phyloP scores from a whole-genome alignment of 2,888 invertebrate genomes.

The Teleogryllus oceanicus region DNA sequence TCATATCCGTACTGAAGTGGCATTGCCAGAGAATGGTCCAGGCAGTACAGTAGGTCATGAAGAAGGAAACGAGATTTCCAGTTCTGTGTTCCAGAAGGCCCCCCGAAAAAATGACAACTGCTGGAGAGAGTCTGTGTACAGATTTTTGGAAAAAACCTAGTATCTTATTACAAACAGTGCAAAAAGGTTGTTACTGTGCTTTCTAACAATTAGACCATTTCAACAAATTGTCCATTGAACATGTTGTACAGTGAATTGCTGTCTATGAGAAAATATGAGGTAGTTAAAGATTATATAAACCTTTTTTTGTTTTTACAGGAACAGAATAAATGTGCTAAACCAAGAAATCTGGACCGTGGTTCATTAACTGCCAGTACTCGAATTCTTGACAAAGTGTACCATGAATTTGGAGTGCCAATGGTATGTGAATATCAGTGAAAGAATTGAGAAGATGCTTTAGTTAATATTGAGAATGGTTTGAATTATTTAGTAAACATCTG shows the following conservation, averaged over 20 bases:
- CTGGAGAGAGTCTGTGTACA: too few relatives aligned
- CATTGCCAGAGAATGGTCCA: background rate
- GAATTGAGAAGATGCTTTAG: too few relatives aligned
- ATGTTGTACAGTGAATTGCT: too few relatives aligned
- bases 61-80: background rate
- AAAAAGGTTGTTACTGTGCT: too few relatives aligned
- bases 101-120: background rate
- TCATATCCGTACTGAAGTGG: background rate
- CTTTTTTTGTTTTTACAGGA: background rate
- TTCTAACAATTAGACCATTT: too few relatives aligned
- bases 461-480: too few relatives aligned
- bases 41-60: background rate
- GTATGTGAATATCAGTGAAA: slow-evolving; percentile 37
- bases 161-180: background rate
- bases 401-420: slow-evolving; percentile 62
- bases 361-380: background rate
- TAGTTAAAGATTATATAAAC: too few relatives aligned
- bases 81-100: background rate
- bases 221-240: too few relatives aligned
- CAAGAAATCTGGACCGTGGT: background rate
- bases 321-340: slow-evolving; percentile 23
- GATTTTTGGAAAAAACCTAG: background rate
- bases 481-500: too few relatives aligned
- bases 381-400: slow-evolving; percentile 44
- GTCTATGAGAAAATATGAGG: too few relatives aligned